These are phyloP conservation scores for Damaliscus lunatus DNA, from an alignment of 2,113 vertebrate species.

Conservation along the genomic window DNA sequence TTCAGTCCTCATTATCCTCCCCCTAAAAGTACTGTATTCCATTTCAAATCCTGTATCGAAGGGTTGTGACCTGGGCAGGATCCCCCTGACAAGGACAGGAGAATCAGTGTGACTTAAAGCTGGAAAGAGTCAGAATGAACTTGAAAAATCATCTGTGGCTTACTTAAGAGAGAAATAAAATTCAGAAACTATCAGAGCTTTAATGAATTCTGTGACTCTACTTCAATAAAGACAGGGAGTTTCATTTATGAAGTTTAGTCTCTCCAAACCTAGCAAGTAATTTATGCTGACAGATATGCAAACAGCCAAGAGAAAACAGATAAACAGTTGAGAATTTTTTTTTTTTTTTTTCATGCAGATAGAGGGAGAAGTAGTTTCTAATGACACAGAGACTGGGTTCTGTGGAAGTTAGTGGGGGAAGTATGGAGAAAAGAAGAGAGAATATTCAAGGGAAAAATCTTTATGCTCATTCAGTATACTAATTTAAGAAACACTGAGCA, in stretches of 20 bases:
- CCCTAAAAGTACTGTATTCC: neutral
- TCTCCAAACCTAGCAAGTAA: neutral
- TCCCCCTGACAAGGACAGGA: neutral
- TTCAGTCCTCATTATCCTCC: slow-evolving; percentile 38
- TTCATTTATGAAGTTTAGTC: slow-evolving; percentile 49
- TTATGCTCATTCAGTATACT: neutral
- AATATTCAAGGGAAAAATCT: neutral
- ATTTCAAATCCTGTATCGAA: neutral
- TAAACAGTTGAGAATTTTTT: neutral
- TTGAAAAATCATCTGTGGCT: neutral
- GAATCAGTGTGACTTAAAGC: neutral
- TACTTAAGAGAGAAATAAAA: slow-evolving; percentile 50
- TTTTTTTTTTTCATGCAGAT: neutral
- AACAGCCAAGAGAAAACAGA: slow-evolving; percentile 14
- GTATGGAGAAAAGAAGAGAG: neutral
- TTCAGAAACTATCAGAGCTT: neutral
- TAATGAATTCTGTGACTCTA: slow-evolving; percentile 15
- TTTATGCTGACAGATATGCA: slow-evolving; percentile 20
- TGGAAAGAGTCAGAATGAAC: neutral
- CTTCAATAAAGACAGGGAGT: slow-evolving; percentile 41
- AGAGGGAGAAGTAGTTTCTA: neutral
- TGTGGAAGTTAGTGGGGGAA: neutral
- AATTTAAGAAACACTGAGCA: neutral
- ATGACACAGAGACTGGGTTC: neutral
- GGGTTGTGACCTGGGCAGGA: neutral